These are phyloP conservation scores for Poecilus cupreus DNA, from an alignment of 2,888 invertebrate species.

Conservation along the genomic window DNA sequence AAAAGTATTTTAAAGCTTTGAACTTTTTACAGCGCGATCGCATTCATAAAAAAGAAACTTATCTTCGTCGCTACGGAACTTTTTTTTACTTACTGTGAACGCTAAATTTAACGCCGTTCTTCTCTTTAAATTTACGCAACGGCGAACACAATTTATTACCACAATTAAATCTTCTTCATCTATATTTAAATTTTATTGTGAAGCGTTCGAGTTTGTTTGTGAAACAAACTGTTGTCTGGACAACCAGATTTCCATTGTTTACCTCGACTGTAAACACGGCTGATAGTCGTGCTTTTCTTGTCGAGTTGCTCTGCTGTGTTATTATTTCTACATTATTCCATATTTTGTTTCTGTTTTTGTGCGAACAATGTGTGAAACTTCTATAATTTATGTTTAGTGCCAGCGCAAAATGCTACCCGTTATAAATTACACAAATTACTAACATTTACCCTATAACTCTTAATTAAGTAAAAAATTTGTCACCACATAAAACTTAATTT, in stretches of 20 bases:
- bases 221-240: slow-evolving; percentile 44
- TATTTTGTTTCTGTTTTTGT: slow-evolving; percentile 45
- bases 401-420: slow-evolving; percentile 53
- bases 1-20: slow-evolving; percentile 53
- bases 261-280: not conserved
- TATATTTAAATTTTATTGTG: slow-evolving; percentile 55
- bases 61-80: slow-evolving; percentile 18
- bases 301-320: not conserved
- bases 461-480: slow-evolving; percentile 40
- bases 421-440: slow-evolving; percentile 47
- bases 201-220: slow-evolving; percentile 31
- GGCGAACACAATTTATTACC: slow-evolving; percentile 52
- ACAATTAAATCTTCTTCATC: slow-evolving; percentile 56
- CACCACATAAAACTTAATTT: slow-evolving; percentile 11
- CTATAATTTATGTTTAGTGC: slow-evolving; percentile 52
- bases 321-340: slow-evolving; percentile 46
- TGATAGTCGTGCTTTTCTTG: not conserved
- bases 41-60: slow-evolving; percentile 51
- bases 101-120: slow-evolving; percentile 52
- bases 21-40: slow-evolving; percentile 44
- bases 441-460: slow-evolving; percentile 45
- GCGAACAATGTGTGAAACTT: slow-evolving; percentile 37
- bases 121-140: slow-evolving; percentile 55
- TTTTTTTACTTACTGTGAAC: slow-evolving; percentile 52
- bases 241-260: slow-evolving; percentile 38